Evolutionary conservation across 2,113 vertebrate genomes (phyloP), one percentile per base, ranked within the genome.

Genomic region (Limanda limanda): DNA sequence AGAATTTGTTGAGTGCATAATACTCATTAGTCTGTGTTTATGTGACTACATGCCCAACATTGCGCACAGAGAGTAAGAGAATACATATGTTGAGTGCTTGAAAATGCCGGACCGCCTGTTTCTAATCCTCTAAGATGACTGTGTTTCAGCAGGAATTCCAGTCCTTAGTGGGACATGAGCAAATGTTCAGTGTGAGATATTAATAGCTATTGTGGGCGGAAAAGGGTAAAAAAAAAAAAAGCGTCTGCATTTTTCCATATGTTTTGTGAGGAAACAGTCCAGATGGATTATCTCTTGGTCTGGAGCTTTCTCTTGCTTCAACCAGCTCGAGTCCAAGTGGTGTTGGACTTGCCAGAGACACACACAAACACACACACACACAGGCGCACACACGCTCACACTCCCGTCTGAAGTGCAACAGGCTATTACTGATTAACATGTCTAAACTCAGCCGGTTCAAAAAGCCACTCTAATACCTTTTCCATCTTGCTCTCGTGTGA

Each of bases 341-440:
- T n/a, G 71, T 75, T 86, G 74, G 70, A 88, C 83, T 79, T 88
- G 85, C 82, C 89, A 91, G 73, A 81, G 20, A 74, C 52, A 64
- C 62, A 73, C 76, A 73, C 69, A 71, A 74, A 69, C 71, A 69
- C 60, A 76, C 72, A 31, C 55, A 79, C 71, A 73, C 76, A 73
- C 66, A 71, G 31, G 31, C 31, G 31, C 76, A 70, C 71, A 74
- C 71, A 67, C 66, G 57, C 67, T 74, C 79, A 62, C 71, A 67
- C 83, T 87, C 76, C 76, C 2, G 81, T 89, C 88, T 92, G 88
- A 91, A 89, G 88, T 90, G 90, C 88, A 91, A 85, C 86, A 86
- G 80, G 71, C 88, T 89, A 87, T 90, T 84, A 92, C 90, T 93
- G 89, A 93, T 91, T 91, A 93, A 91, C 87, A 88, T 86, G 86